A percentile compares a stretch with the other conserved stretches of the same genome.
phyloP scores from a whole-genome alignment of 2,888 invertebrate genomes.

The Nomada hirtipes region DNA sequence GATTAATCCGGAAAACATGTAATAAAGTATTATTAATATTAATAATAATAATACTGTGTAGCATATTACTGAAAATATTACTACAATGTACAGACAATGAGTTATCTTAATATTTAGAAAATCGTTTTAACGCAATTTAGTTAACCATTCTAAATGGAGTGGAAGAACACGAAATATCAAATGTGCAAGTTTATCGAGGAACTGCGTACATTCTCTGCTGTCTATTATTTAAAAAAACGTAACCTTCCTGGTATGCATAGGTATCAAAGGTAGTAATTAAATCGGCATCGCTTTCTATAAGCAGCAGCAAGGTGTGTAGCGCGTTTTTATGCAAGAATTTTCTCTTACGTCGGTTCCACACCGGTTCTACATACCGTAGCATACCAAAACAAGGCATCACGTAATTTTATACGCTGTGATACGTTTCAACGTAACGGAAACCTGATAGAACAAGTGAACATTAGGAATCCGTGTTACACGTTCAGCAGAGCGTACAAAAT shows the following conservation, averaged over 20 bases:
- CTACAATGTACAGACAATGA: too few relatives aligned
- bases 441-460: slow-evolving; percentile 24
- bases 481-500: slow-evolving; percentile 1
- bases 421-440: slow-evolving; percentile 39
- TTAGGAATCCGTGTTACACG: slow-evolving; percentile 6
- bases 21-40: too few relatives aligned
- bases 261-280: slow-evolving; percentile 42
- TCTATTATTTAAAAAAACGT: slow-evolving; percentile 31
- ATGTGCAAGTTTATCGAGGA: not conserved
- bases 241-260: slow-evolving; percentile 40
- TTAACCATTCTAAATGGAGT: not conserved
- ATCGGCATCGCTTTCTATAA: slow-evolving; percentile 30
- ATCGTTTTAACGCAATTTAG: not conserved
- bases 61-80: not conserved
- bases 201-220: not conserved
- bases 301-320: slow-evolving; percentile 35
- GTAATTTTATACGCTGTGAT: slow-evolving; percentile 45
- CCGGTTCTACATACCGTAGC: slow-evolving; percentile 28
- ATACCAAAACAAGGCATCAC: slow-evolving; percentile 48
- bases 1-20: too few relatives aligned
- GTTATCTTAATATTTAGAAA: not conserved
- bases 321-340: slow-evolving; percentile 56
- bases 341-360: slow-evolving; percentile 45
- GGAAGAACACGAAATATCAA: not conserved
- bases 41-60: too few relatives aligned